A percentile compares a stretch with the other conserved stretches of the same genome.
Evolutionary conservation across 2,113 vertebrate species (phyloP).

Genomic region (Tachysurus fulvidraco): DNA sequence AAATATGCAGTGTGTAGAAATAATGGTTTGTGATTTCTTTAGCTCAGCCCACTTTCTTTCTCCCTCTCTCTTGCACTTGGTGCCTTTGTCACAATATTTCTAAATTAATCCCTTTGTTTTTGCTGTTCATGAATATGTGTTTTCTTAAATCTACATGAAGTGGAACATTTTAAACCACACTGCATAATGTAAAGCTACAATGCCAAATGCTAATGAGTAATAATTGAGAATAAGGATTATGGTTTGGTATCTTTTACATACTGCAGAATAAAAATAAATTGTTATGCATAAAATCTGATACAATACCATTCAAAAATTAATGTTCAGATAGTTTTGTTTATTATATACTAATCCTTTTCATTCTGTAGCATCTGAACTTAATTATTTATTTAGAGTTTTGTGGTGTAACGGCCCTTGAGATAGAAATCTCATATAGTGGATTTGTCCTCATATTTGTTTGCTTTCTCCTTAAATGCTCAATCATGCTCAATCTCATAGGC

Average conservation of each 20-base stretch:
- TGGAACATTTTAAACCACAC: background rate
- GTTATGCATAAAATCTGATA: background rate
- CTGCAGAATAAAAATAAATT: background rate
- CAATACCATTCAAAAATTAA: background rate
- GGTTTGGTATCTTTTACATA: background rate
- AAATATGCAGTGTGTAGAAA: background rate
- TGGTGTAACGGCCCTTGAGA: background rate
- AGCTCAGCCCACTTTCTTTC: no score
- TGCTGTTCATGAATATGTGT: background rate
- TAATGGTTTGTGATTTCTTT: background rate
- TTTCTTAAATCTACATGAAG: background rate
- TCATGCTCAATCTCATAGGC: conserved; percentile 57
- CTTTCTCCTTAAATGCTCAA: conserved; percentile 54
- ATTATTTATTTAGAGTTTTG: background rate
- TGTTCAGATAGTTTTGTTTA: background rate
- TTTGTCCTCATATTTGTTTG: background rate
- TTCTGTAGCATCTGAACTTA: background rate
- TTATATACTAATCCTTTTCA: no score
- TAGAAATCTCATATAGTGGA: conserved; percentile 31
- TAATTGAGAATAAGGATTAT: background rate
- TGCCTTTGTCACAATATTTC: conserved; percentile 21
- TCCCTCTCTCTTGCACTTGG: background rate
- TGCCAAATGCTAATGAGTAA: conserved; percentile 9
- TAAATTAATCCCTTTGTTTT: background rate
- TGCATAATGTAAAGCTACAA: conserved; percentile 5